Evolutionary conservation across 2,113 vertebrate genomes (phyloP), one percentile per base, ranked within the genome.

Genomic region (Mungos mungo): DNA sequence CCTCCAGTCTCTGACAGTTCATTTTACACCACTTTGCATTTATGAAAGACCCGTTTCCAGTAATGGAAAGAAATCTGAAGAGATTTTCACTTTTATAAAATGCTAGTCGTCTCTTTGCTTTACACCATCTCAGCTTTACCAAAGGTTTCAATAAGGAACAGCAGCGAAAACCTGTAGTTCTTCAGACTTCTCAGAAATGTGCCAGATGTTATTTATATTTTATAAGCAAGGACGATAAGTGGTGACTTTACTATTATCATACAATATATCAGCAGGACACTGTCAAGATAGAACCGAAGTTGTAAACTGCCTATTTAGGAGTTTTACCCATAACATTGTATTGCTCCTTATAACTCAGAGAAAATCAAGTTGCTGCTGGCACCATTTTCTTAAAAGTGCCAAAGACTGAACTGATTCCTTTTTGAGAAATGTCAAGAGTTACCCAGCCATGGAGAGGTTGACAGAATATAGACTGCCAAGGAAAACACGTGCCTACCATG

Each of bases 311-410:
- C 31, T 89, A 0, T 38, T 95, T 68, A 47, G 25, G 65, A 65
- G 52, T 76, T 81, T 90, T 79, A 1, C 69, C 87, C 45, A 18
- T 80, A 65, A 77, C 31, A 29, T 47, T 45, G 14, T 33, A 66
- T 65, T 68, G 21, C 79, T 84, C 87, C 65, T 50, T 45, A 15
- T 50, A 69, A 85, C 45, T 84, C 95, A 92, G 47, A 80, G 38
- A 90, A 88, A 98, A 96, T 83, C 95, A 87, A 84, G 50, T 79
- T 54, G 35, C 87, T 63, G 3, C 79, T 69, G 52, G n/a, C 57
- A 76, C 29, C 23, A 4, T 89, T 52, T 95, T 29, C 92, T 71
- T 76, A 89, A 80, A 35, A 50, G 71, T 84, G 41, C 54, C 80
- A 50, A 81, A 85, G 84, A 86, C 6, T 1, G 41, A 65, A 41